Percentiles rank a stretch among this genome's conserved stretches.
phyloP scores from a whole-genome alignment of 2,888 invertebrate genomes.

The Patella depressa region DNA sequence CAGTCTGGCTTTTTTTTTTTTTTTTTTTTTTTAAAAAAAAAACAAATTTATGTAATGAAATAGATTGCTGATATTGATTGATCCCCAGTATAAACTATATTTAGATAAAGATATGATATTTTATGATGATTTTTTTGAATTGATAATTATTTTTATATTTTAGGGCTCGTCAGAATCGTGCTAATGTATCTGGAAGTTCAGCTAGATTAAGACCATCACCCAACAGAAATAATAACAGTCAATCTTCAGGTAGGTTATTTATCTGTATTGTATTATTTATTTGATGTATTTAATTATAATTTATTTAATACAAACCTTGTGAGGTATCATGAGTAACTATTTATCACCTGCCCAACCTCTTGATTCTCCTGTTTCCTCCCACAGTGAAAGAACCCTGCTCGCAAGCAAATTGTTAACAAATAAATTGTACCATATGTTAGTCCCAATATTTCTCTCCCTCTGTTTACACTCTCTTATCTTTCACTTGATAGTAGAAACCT shows the following conservation, averaged over 20 bases:
- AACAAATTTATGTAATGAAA: not conserved
- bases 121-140: not conserved
- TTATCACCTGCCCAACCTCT: too few relatives aligned
- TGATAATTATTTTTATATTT: constrained; percentile 11
- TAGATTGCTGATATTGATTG: not conserved
- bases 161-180: constrained; percentile 47
- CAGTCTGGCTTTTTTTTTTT: not conserved
- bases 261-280: too few relatives aligned
- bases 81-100: not conserved
- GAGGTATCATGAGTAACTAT: too few relatives aligned
- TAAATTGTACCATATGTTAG: too few relatives aligned
- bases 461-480: too few relatives aligned
- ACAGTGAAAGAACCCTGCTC: too few relatives aligned
- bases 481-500: not conserved
- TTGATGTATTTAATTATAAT: too few relatives aligned
- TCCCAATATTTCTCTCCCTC: too few relatives aligned
- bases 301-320: too few relatives aligned
- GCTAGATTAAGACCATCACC: constrained; percentile 48
- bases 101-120: not conserved
- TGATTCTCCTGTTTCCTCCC: too few relatives aligned
- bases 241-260: too few relatives aligned
- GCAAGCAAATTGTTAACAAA: too few relatives aligned
- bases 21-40: not conserved
- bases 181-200: constrained; percentile 50
- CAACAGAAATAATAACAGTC: constrained; percentile 37